Conservation (phyloP, 1,140 invertebrate genomes). For the Drosophila persimilis region DNA sequence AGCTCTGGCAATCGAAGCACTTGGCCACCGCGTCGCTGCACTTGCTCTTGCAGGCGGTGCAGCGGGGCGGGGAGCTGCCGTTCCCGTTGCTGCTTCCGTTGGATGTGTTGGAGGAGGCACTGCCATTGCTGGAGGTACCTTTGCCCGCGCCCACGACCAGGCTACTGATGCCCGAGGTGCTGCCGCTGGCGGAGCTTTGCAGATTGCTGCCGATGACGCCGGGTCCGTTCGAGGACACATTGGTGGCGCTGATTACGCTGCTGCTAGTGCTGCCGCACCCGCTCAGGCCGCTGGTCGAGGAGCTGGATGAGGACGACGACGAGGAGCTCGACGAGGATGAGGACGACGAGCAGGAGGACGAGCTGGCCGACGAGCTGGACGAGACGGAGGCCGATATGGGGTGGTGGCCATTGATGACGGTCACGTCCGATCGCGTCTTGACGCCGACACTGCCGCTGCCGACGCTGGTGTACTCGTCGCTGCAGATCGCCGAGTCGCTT, state of each 20-base stretch:
- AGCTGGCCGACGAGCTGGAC: constrained; percentile 72
- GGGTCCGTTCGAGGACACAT: constrained; percentile 53
- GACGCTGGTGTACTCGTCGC: constrained; percentile 84
- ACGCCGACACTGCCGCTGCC: constrained; percentile 56
- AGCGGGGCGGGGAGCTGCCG: constrained; percentile 84
- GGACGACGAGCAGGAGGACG: constrained; percentile 68
- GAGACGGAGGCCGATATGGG: constrained; percentile 80
- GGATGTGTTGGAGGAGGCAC: neutral
- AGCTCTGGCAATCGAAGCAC: constrained; percentile 97
- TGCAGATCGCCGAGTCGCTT: constrained; percentile 90
- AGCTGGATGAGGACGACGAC: constrained; percentile 68
- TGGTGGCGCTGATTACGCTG: constrained; percentile 64
- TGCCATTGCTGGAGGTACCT: constrained; percentile 36
- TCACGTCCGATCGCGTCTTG: constrained; percentile 62
- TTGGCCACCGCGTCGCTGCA: constrained; percentile 93
- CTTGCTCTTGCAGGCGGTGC: constrained; percentile 94
- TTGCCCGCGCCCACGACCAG: constrained; percentile 67
- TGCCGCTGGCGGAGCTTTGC: constrained; percentile 30
- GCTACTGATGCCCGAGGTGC: constrained; percentile 54
- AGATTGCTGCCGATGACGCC: constrained; percentile 79
- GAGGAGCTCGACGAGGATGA: constrained; percentile 53
- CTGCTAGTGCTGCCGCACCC: constrained; percentile 76
- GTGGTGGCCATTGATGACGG: constrained; percentile 74
- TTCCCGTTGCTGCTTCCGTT: constrained; percentile 28
- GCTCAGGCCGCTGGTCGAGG: constrained; percentile 73